Conservation (phyloP, 2,797 vertebrate genomes). For the Taeniopygia guttata region DNA sequence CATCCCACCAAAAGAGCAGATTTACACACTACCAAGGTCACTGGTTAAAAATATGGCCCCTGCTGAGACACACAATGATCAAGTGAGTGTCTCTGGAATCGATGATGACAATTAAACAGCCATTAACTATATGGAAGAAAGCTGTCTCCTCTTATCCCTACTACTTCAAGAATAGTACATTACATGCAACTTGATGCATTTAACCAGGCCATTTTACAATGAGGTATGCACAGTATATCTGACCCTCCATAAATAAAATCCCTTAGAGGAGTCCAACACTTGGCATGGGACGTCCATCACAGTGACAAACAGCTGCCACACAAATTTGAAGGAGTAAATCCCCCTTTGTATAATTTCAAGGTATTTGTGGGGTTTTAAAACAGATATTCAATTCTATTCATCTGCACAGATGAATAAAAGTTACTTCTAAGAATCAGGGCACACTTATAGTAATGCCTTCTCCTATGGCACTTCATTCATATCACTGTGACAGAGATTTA, state of each 20-base stretch:
- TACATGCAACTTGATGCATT: background rate
- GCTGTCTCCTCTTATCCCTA: background rate
- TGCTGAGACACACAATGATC: background rate
- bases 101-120: background rate
- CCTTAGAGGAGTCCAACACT: background rate
- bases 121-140: background rate
- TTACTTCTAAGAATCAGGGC: background rate
- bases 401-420: background rate
- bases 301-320: background rate
- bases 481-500: background rate
- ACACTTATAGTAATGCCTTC: background rate
- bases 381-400: background rate
- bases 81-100: background rate
- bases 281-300: background rate
- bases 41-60: background rate
- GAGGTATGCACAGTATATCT: background rate
- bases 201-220: background rate
- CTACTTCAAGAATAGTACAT: background rate
- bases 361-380: rapidly evolving
- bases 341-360: background rate
- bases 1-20: background rate
- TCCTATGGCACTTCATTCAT: background rate
- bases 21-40: background rate
- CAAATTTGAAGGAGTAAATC: background rate
- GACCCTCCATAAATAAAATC: background rate